Percentiles rank a stretch among this genome's conserved stretches.
These are phyloP conservation scores for Tortricodes alternella DNA, from an alignment of 2,888 invertebrate species.

Conservation along the genomic window DNA sequence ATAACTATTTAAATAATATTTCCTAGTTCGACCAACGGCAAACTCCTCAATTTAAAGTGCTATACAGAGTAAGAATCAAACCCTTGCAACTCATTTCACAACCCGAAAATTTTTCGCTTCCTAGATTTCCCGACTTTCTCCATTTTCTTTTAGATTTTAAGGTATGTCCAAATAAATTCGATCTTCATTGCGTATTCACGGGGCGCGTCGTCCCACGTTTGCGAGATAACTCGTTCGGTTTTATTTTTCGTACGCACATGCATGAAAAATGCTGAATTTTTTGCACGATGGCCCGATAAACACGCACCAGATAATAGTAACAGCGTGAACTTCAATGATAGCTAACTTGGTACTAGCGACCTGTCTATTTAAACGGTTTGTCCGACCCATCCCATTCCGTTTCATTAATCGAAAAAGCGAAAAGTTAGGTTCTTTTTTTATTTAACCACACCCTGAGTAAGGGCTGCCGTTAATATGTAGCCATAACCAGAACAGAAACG, in stretches of 20 bases:
- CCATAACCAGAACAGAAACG: too few species aligned
- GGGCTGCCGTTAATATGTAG: too few species aligned
- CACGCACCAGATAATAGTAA: slow-evolving; percentile 10
- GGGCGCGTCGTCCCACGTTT: slow-evolving; percentile 6
- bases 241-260: slow-evolving; percentile 26
- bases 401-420: too few species aligned
- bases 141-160: slow-evolving; percentile 1
- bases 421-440: too few species aligned
- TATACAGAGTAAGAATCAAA: too few species aligned
- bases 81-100: neutral
- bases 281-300: neutral
- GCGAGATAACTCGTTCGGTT: slow-evolving; percentile 25
- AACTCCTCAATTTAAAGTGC: neutral
- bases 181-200: slow-evolving; percentile 22
- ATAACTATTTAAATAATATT: too few species aligned
- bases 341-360: too few species aligned
- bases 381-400: too few species aligned
- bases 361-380: too few species aligned
- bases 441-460: too few species aligned
- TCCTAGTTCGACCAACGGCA: neutral
- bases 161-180: slow-evolving; percentile 2
- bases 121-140: neutral
- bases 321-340: slow-evolving; percentile 2
- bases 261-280: slow-evolving; percentile 15
- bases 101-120: neutral